A percentile compares a stretch with the other conserved stretches of the same genome.
phyloP scores from a whole-genome alignment of 1,140 invertebrate species.

The Meloidogyne chitwoodi region DNA sequence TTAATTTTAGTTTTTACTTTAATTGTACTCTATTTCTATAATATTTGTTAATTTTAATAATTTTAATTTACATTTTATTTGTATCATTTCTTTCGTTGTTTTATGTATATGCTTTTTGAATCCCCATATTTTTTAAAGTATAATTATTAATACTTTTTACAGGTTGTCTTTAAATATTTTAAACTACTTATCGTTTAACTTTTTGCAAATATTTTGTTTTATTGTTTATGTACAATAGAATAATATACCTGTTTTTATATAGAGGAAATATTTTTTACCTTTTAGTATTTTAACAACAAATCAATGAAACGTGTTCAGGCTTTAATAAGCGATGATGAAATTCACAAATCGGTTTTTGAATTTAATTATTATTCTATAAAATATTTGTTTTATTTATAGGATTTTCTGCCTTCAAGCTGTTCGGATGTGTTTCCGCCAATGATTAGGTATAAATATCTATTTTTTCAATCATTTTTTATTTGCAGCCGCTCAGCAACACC shows the following conservation, averaged over 20 bases:
- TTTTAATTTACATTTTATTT: too few species aligned
- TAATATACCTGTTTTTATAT: too few species aligned
- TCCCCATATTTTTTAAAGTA: too few species aligned
- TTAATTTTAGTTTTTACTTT: background rate
- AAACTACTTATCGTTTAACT: too few species aligned
- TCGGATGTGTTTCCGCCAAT: background rate
- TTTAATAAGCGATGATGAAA: background rate
- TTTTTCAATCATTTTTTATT: background rate
- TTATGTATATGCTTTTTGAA: too few species aligned
- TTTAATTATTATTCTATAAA: background rate
- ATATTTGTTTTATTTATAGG: background rate
- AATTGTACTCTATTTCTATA: too few species aligned
- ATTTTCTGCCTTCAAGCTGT: background rate
- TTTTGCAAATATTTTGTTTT: too few species aligned
- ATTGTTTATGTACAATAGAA: background rate
- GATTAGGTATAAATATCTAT: background rate
- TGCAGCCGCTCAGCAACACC: background rate
- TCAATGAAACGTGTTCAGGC: background rate
- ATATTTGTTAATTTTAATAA: too few species aligned
- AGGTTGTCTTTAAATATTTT: too few species aligned
- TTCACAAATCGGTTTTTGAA: background rate
- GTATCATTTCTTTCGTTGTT: too few species aligned
- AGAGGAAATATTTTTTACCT: background rate
- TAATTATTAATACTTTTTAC: too few species aligned
- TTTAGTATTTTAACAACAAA: background rate